Conservation (phyloP, 2,113 vertebrate species). For the Psophia crepitans region DNA sequence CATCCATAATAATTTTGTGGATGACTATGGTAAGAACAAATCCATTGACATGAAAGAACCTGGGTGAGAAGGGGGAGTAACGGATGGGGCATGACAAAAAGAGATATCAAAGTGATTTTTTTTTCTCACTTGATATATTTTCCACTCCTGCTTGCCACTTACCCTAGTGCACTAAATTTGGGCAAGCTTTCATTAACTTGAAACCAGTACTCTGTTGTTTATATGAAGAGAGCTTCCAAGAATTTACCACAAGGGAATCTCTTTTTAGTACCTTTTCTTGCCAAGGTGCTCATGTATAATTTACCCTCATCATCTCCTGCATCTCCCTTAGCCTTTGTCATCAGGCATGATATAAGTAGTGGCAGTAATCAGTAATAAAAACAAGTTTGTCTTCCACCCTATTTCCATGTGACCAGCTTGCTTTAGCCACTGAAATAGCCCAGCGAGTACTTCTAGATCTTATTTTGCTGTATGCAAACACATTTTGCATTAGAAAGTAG, state of each 20-base stretch:
- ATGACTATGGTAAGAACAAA: not conserved
- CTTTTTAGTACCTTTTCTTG: not conserved
- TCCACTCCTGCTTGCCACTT: not conserved
- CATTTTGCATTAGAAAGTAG: not conserved
- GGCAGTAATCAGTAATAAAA: not conserved
- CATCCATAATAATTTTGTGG: not conserved
- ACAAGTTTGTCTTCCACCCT: not conserved
- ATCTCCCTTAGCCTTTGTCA: not conserved
- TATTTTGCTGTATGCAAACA: not conserved
- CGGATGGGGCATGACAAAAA: not conserved
- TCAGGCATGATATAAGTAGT: not conserved
- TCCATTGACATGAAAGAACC: not conserved
- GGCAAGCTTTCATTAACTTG: not conserved
- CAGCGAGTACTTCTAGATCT: accelerated
- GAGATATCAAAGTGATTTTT: not conserved
- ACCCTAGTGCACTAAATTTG: not conserved
- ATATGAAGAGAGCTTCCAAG: not conserved
- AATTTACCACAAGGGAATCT: not conserved
- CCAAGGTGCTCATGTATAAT: not conserved
- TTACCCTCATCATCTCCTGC: not conserved
- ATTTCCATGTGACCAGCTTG: not conserved
- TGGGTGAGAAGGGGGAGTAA: accelerated
- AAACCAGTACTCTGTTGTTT: not conserved
- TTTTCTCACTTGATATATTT: not conserved
- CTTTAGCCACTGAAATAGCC: not conserved